Evolutionary conservation across 2,797 vertebrate genomes (phyloP).

Genomic region (Cossypha dichroa): DNA sequence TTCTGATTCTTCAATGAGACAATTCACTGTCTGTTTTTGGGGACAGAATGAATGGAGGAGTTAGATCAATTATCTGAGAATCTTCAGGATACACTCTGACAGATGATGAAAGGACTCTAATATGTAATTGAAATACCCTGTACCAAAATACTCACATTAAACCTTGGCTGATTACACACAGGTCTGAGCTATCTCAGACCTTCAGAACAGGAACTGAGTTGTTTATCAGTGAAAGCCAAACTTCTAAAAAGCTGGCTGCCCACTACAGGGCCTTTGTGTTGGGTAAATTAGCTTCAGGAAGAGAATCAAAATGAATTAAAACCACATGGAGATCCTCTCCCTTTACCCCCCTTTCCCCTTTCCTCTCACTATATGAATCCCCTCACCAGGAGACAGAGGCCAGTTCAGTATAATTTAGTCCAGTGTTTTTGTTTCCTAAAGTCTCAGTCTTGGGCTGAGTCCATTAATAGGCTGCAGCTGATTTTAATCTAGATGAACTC

Average conservation of each 20-base stretch:
- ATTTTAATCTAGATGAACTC: slow-evolving; percentile 79
- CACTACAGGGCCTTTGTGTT: slow-evolving; percentile 72
- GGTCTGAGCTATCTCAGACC: slow-evolving; percentile 62
- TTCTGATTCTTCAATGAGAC: slow-evolving; percentile 13
- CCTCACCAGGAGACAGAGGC: slow-evolving; percentile 74
- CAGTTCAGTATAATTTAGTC: slow-evolving; percentile 75
- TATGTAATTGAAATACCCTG: slow-evolving; percentile 68
- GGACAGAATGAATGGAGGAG: slow-evolving; percentile 5
- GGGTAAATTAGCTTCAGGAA: slow-evolving; percentile 75
- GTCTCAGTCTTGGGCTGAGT: slow-evolving; percentile 69
- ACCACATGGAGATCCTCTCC: slow-evolving; percentile 74
- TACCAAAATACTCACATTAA: slow-evolving; percentile 75
- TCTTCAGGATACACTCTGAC: slow-evolving; percentile 59
- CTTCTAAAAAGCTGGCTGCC: slow-evolving; percentile 52
- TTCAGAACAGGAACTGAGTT: slow-evolving; percentile 57
- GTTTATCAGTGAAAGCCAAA: slow-evolving; percentile 66
- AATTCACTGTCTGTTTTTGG: slow-evolving; percentile 49
- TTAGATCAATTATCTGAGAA: slow-evolving; percentile 29
- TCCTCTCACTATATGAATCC: slow-evolving; percentile 44
- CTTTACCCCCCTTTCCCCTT: slow-evolving; percentile 20
- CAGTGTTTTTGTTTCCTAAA: slow-evolving; percentile 80
- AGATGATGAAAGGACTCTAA: slow-evolving; percentile 75
- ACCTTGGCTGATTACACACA: slow-evolving; percentile 72
- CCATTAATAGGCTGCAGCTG: slow-evolving; percentile 79
- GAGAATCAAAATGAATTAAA: slow-evolving; percentile 79